Base-by-base conservation (phyloP, 2,888 invertebrate genomes). In the Lycocerus yunnanus region DNA sequence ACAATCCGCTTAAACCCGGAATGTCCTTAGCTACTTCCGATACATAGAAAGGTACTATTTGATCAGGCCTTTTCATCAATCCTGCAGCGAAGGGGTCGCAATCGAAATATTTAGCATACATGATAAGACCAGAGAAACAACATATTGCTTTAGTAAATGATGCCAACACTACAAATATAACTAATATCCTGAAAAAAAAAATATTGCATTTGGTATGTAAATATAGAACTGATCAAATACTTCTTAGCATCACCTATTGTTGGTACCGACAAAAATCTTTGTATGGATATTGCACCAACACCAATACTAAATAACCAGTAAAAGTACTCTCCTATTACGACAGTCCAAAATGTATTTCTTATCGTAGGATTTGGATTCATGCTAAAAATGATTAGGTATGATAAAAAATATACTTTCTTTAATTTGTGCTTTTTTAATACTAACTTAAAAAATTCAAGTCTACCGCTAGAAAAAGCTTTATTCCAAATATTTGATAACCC, bases 41-140 rank as follows among this genome's bases (percentile, higher is more conserved):
- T 4, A 94, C 89, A 81, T 92, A 94, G 81, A 91, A 90, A 0
- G 94, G 93, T 1, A 94, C 88, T 8, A 83, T 72, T 76, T 90
- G 89, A 82, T 90, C 90, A 78, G 88, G 87, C 82, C 88, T 89
- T 60, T 87, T 86, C 43, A 90, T 89, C 75, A 88, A 89, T 61
- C 90, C 89, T 2, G 90, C 88, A n/a, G 88, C 82, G 0, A 91
- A 80, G 0, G 92, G 92, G 84, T 92, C 92, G 76, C 92, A 92
- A 1, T 89, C 89, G 74, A 89, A 88, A 80, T 91, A 92, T 86
- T 90, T 91, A 0, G 91, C 89, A 79, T 90, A 92, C 77, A 92
- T 85, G 0, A 90, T 88, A 15, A 92, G 82, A 0, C 92, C 92
- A 20, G 90, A 89, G 21, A 90, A 88, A n/a, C 68, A 66, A 15